Evolutionary conservation across 2,797 vertebrate species (phyloP), one percentile per base, ranked within the genome.

Genomic region (Acanthurus lineatus): DNA sequence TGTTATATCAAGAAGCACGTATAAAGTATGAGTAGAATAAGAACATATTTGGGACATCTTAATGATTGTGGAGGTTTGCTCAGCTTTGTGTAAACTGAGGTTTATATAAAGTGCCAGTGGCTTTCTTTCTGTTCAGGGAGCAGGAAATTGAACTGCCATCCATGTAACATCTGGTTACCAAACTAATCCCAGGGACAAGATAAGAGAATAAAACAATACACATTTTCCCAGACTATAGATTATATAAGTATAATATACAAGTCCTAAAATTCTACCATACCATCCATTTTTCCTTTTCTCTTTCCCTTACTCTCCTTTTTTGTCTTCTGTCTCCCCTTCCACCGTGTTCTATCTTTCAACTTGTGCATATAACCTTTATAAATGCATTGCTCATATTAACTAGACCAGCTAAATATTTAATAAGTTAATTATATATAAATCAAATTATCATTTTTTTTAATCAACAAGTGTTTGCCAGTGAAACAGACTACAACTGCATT

Each of bases 381-480:
- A 65, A 72, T 32, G 51, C 6, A 1, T 0, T 16, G 19, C n/a
- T 62, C 42, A n/a, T 1, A 53, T 47, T 19, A 45, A 65, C 42
- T 6, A 6, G 45, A 48, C 20, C 42, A 45, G 48, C 54, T 76
- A 38, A 79, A 82, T 85, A 85, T 82, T 65, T 52, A 65, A 79
- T 69, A 25, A 12, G 53, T 61, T 58, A 56, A 72, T 77, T 74
- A 77, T 25, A 60, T 58, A 69, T 69, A 17, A 63, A 51, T 77
- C 1, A 38, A 53, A 52, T 54, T 48, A 47, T 51, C 5, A 20
- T 8, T 52, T n/a, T 32, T 53, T 76, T 32, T 9, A 63, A 63
- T 47, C 17, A 54, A 19, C 28, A 17, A 61, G 16, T 2, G 0
- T 69, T 49, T 69, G 9, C 35, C 9, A 69, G 1, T 40, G 1